A percentile compares a stretch with the other conserved stretches of the same genome.
Evolutionary conservation across 2,888 invertebrate genomes (phyloP).

Genomic region (Aphodius granarius): DNA sequence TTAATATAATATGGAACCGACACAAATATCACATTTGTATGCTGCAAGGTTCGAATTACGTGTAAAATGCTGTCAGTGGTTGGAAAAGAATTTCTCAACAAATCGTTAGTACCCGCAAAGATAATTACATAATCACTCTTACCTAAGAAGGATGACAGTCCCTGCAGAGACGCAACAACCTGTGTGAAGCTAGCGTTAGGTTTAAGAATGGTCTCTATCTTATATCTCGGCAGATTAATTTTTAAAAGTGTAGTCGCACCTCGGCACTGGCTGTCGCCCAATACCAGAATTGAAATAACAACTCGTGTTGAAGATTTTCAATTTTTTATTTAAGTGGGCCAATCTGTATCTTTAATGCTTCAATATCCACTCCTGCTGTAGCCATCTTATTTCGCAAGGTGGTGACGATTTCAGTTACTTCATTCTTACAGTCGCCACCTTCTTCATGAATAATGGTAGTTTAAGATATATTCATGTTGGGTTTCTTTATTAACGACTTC

Average conservation of each 20-base stretch:
- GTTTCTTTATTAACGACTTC: no score
- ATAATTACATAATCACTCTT: neutral
- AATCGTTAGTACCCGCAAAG: neutral
- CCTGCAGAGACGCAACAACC: neutral
- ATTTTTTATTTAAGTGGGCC: no score
- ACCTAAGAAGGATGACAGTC: neutral
- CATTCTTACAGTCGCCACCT: no score
- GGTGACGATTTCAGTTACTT: no score
- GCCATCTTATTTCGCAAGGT: no score
- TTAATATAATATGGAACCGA: neutral
- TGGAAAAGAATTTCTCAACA: neutral
- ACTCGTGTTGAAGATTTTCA: no score
- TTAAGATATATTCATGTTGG: no score
- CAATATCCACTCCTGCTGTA: no score
- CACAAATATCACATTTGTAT: neutral
- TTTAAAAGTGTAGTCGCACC: neutral
- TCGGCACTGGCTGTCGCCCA: neutral
- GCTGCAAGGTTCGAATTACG: neutral
- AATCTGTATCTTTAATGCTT: no score
- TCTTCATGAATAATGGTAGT: no score
- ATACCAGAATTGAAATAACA: neutral
- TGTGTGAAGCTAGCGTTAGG: neutral
- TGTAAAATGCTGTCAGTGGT: neutral
- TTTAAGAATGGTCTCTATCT: neutral
- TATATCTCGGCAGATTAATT: neutral